Base-by-base conservation (phyloP, 2,888 invertebrate genomes). In the Phasia obesa region DNA sequence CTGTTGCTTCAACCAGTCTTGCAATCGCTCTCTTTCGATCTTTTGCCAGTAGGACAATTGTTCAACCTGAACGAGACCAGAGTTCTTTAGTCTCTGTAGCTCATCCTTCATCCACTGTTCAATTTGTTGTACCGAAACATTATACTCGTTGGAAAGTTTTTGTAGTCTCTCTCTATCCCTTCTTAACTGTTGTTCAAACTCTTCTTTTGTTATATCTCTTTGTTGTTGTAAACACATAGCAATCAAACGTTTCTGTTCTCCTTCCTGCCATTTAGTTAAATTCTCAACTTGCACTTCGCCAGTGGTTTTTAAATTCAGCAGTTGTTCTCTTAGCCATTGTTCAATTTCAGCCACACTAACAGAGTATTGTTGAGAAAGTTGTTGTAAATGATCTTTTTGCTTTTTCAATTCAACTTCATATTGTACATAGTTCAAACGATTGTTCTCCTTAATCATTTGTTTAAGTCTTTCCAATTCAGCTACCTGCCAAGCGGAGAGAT, bases 291-390 rank as follows among this genome's bases (percentile, higher is more conserved):
- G 88, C 11, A 87, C 85, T 44, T 88, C 85, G 0, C 90, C 90
- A 0, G 87, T 88, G 0, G 88, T 87, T 51, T 89, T 88, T 2
- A 91, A 71, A 13, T 90, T 89, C 27, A 90, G 85, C 35, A 90
- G 71, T 49, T 90, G 90, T n/a, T 88, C 87, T 5, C 88, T 86
- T 42, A 90, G 76, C 90, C 90, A 90, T 11, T 85, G 85, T 51
- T 90, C 90, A 4, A 90, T 86, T 53, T 91, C 88, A n/a, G 86
- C 87, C 1, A 90, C 89, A 65, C 88, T 88, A 0, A 91, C 85
- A 2, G 90, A 88, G 53, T 91, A 88, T 38, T 90, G 88, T 42
- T 85, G 86, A 2, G 90, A 88, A 42, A 90, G 80, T 15, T 87
- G 85, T 38, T 88, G 87, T 0, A 90, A 73, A 2, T 88, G 88